Evolutionary conservation across 2,888 invertebrate genomes (phyloP).

Genomic region (Allolobophora icterica): DNA sequence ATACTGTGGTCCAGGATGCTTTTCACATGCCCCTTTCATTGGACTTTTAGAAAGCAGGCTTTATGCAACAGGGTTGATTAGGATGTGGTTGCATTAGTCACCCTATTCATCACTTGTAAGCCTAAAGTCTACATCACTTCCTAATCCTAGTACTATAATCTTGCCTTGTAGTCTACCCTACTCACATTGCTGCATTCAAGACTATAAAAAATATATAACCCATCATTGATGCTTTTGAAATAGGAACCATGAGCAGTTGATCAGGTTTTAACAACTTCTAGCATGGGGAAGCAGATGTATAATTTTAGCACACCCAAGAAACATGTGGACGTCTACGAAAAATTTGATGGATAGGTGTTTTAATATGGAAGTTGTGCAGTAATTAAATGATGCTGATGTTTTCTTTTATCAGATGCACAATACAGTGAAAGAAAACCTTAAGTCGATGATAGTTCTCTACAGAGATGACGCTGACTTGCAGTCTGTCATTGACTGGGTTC

Average conservation of each 20-base stretch:
- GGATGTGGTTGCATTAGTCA: not conserved
- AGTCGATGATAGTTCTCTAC: not conserved
- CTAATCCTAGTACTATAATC: not conserved
- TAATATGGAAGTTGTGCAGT: not conserved
- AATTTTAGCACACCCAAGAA: not conserved
- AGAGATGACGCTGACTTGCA: not conserved
- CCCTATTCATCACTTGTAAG: not conserved
- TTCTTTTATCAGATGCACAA: not conserved
- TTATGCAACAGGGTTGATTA: not conserved
- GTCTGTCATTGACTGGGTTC: slow-evolving; percentile 2
- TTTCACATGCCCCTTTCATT: too few species aligned
- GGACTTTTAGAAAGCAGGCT: not conserved
- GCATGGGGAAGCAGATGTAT: not conserved
- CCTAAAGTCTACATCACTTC: not conserved
- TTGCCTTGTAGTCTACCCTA: not conserved
- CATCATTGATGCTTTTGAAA: not conserved
- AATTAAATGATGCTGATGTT: not conserved
- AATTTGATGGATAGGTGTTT: not conserved
- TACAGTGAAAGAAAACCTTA: not conserved
- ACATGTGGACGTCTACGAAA: not conserved
- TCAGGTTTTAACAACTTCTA: not conserved
- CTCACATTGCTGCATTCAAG: not conserved
- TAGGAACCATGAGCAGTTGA: not conserved
- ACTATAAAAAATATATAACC: not conserved
- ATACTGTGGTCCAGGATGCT: too few species aligned